phyloP scores from a whole-genome alignment of 2,888 invertebrate genomes.

The Campoplex nolae region DNA sequence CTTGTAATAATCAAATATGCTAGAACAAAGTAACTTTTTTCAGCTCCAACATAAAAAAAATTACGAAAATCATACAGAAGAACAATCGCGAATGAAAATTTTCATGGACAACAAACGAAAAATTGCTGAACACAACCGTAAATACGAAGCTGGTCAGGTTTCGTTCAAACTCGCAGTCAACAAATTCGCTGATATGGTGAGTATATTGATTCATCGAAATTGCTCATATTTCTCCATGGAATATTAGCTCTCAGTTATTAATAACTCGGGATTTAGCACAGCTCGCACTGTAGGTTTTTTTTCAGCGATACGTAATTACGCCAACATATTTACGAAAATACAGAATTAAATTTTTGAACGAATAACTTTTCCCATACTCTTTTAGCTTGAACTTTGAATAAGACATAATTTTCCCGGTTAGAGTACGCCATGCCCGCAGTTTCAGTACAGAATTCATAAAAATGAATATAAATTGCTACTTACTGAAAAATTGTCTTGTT shows the following conservation, averaged over 20 bases:
- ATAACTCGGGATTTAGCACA: no score
- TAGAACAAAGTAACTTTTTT: slow-evolving; percentile 1
- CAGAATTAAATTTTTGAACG: no score
- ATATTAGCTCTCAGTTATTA: no score
- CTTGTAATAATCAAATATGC: background rate
- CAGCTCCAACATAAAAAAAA: slow-evolving; percentile 88
- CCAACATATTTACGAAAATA: no score
- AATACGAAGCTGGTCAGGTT: slow-evolving; percentile 88
- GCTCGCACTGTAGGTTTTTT: no score
- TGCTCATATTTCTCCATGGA: no score
- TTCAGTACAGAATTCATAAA: background rate
- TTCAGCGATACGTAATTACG: no score
- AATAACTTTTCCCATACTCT: no score
- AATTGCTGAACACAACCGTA: slow-evolving; percentile 94
- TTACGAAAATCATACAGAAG: slow-evolving; percentile 90
- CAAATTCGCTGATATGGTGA: slow-evolving; percentile 93
- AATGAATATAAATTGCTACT: background rate
- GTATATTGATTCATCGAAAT: slow-evolving; percentile 42
- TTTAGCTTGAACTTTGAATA: no score
- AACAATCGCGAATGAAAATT: slow-evolving; percentile 94
- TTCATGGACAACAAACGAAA: slow-evolving; percentile 94
- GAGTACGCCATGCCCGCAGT: no score
- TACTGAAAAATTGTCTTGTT: background rate
- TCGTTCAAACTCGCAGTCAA: slow-evolving; percentile 90
- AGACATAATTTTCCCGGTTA: no score